Conservation (phyloP, 2,797 vertebrate species). For the Hypotaenidia philippensis region DNA sequence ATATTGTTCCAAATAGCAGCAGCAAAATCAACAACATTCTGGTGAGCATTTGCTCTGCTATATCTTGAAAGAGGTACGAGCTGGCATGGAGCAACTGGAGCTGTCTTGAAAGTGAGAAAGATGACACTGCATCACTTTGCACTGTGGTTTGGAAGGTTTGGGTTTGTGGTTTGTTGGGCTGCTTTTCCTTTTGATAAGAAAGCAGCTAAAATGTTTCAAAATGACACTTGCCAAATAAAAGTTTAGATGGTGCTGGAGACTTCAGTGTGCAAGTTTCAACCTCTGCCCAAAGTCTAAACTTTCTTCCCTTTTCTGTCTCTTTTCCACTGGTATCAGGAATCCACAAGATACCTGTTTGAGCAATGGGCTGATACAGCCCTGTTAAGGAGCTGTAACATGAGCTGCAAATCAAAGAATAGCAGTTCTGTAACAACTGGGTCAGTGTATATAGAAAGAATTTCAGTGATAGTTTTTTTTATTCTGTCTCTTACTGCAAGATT, state of each 20-base stretch:
- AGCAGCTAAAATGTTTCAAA: not conserved
- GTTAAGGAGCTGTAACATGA: not conserved
- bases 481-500: constrained; percentile 8
- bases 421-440: constrained; percentile 15
- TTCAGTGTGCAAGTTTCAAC: not conserved
- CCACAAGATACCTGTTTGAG: not conserved
- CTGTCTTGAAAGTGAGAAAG: constrained; percentile 47
- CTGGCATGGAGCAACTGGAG: not conserved
- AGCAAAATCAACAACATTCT: not conserved
- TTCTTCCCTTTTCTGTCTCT: not conserved
- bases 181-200: not conserved
- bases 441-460: not conserved
- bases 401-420: not conserved
- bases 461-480: constrained; percentile 15
- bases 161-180: not conserved
- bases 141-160: not conserved
- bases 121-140: constrained; percentile 53
- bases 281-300: rapidly evolving
- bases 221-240: not conserved
- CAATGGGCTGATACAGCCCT: not conserved
- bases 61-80: not conserved
- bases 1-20: not conserved
- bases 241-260: not conserved
- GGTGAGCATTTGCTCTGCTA: not conserved
- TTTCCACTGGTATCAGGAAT: not conserved